A percentile compares a stretch with the other conserved stretches of the same genome.
Conservation (phyloP, 2,797 vertebrate species). For the Hippopotamyrus pictus region DNA sequence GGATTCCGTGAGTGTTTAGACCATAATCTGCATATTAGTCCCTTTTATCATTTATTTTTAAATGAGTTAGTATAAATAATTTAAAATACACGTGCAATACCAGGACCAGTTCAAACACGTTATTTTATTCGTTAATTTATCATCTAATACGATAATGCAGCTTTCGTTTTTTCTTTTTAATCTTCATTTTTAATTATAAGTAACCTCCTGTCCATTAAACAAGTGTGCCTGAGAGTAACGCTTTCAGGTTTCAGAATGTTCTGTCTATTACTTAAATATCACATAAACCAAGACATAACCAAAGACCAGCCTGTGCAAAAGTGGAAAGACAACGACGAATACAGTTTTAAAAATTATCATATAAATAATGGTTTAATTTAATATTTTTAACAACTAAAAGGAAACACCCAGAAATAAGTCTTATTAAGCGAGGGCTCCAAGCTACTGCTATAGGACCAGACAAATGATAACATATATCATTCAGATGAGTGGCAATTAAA, state of each 20-base stretch:
- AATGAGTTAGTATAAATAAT: background rate
- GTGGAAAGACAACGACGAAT: background rate
- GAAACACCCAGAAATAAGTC: constrained; percentile 22
- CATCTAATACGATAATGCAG: background rate
- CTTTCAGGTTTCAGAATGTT: background rate
- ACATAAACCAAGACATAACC: background rate
- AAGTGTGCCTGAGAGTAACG: background rate
- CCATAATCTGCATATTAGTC: background rate
- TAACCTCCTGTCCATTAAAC: background rate
- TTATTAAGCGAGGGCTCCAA: constrained; percentile 43
- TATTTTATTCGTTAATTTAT: background rate
- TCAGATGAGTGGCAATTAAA: constrained; percentile 60
- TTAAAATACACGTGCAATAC: background rate
- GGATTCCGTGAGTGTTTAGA: background rate
- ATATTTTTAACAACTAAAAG: constrained; percentile 14
- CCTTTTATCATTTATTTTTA: background rate
- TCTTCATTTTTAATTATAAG: background rate
- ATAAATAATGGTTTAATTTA: constrained; percentile 5
- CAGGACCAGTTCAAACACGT: background rate
- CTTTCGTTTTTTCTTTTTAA: background rate
- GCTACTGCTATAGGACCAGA: constrained; percentile 45
- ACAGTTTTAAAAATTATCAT: background rate
- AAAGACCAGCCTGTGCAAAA: background rate
- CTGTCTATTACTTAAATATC: background rate
- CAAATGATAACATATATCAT: constrained; percentile 45